phyloP scores from a whole-genome alignment of 2,888 invertebrate species.

The Dryocosmus kuriphilus region DNA sequence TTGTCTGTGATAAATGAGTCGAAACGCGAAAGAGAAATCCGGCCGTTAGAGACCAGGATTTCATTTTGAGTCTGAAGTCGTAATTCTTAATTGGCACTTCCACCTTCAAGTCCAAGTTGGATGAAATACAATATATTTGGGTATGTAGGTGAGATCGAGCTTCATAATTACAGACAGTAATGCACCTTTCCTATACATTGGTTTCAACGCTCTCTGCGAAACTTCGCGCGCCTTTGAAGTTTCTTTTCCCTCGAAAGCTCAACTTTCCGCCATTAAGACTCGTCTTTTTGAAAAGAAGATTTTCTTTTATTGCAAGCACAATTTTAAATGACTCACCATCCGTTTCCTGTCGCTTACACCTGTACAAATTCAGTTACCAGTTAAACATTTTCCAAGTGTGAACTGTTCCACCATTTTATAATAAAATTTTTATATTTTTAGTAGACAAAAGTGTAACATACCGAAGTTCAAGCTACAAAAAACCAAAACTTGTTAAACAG shows the following conservation, averaged over 20 bases:
- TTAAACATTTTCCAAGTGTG: no score
- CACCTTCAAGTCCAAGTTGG: not conserved
- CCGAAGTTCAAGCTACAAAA: no score
- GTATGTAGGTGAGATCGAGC: not conserved
- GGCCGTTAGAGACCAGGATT: not conserved
- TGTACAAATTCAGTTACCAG: not conserved
- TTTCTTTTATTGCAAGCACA: not conserved
- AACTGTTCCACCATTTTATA: not conserved
- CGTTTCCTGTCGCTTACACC: not conserved
- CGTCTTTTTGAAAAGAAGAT: not conserved
- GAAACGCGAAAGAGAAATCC: not conserved
- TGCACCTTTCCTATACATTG: not conserved
- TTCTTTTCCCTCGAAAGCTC: not conserved
- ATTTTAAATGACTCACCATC: not conserved
- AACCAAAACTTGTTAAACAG: no score
- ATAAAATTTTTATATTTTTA: no score
- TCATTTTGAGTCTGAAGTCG: not conserved
- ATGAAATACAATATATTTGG: not conserved
- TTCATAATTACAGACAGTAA: not conserved
- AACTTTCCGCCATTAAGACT: not conserved
- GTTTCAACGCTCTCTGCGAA: not conserved
- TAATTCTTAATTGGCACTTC: constrained; percentile 1
- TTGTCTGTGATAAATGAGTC: not conserved
- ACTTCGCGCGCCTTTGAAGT: not conserved
- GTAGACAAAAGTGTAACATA: no score